A percentile compares a stretch with the other conserved stretches of the same genome.
Conservation (phyloP, 2,113 vertebrate species). For the Dissostichus mawsoni region DNA sequence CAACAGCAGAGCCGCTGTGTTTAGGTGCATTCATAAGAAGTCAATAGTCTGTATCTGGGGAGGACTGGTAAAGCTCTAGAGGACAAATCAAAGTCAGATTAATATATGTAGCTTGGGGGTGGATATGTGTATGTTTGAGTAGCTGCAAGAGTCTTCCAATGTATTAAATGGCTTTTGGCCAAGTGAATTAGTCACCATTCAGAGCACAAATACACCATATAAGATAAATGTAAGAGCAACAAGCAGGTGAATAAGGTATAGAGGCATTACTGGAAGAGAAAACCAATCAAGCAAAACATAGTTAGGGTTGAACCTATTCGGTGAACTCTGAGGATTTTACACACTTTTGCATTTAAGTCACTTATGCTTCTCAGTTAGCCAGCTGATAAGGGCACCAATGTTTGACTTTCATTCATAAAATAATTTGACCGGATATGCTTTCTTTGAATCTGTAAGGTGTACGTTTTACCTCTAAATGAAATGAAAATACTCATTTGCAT, state of each 20-base stretch:
- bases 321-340: not conserved
- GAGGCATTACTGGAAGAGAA: not conserved
- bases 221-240: conserved; percentile 21
- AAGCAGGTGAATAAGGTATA: conserved; percentile 24
- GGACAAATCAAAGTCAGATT: conserved; percentile 66
- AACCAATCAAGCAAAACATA: not conserved
- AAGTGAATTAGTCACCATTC: conserved; percentile 24
- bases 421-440: not conserved
- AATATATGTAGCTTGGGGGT: conserved; percentile 41
- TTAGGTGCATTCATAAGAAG: conserved; percentile 47
- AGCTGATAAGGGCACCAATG: not conserved
- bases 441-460: not conserved
- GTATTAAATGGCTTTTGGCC: conserved; percentile 24
- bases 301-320: not conserved
- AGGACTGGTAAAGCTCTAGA: conserved; percentile 35
- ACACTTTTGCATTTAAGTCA: not conserved
- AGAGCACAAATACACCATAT: conserved; percentile 10
- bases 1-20: conserved; percentile 45
- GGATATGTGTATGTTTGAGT: conserved; percentile 19
- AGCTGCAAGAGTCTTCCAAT: conserved; percentile 16
- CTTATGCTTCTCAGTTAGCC: not conserved
- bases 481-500: not conserved
- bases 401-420: not conserved
- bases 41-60: conserved; percentile 52
- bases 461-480: not conserved